Conservation (phyloP, 2,888 invertebrate species). For the Standfussiana lucernea region DNA sequence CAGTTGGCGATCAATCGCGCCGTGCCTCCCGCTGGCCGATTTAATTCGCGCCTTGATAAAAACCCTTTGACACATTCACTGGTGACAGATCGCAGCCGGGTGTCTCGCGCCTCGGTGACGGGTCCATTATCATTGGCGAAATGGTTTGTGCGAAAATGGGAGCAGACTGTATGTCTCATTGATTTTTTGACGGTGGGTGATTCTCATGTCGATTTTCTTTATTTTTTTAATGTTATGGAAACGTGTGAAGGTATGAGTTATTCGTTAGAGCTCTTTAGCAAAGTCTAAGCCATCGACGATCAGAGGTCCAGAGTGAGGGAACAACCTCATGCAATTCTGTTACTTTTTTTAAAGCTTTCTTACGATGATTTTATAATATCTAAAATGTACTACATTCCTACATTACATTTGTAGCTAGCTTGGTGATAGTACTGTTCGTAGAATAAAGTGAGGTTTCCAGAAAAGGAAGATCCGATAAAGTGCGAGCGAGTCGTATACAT, state of each 20-base stretch:
- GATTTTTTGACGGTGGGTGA: slow-evolving; percentile 42
- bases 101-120: slow-evolving; percentile 84
- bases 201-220: neutral
- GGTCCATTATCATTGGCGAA: slow-evolving; percentile 81
- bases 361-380: neutral
- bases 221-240: neutral
- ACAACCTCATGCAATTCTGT: neutral
- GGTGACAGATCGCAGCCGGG: slow-evolving; percentile 88
- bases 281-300: neutral
- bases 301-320: neutral
- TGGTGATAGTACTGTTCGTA: neutral
- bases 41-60: slow-evolving; percentile 87
- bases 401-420: neutral
- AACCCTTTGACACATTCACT: slow-evolving; percentile 88
- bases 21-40: slow-evolving; percentile 86
- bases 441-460: too few species aligned
- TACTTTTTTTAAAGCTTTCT: neutral
- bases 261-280: neutral
- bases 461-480: neutral
- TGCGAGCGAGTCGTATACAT: neutral
- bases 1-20: slow-evolving; percentile 81
- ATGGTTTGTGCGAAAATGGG: slow-evolving; percentile 66
- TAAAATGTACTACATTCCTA: neutral
- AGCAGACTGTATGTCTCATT: slow-evolving; percentile 53
- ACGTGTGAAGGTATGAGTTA: neutral